phyloP scores from a whole-genome alignment of 2,797 vertebrate species.

The Streptopelia turtur region DNA sequence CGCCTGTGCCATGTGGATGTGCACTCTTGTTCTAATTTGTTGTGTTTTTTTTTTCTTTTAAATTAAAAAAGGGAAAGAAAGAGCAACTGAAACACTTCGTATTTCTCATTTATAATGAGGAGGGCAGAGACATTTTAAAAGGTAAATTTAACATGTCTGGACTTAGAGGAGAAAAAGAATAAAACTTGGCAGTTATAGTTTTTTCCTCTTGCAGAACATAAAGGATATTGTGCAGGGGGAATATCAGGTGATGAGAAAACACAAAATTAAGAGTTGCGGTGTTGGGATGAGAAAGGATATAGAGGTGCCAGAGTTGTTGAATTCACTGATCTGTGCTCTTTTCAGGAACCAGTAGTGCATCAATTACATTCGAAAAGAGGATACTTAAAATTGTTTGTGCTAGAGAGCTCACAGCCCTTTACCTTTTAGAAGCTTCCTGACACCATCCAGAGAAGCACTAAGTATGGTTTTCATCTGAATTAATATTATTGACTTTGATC shows the following conservation, averaged over 20 bases:
- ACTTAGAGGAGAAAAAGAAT: not conserved
- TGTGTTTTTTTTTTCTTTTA: not conserved
- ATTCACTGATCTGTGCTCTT: not conserved
- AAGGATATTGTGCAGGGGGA: not conserved
- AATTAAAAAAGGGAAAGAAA: not conserved
- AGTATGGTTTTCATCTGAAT: not conserved
- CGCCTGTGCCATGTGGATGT: not conserved
- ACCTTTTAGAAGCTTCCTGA: not conserved
- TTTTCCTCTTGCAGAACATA: not conserved
- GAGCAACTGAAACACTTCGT: not conserved
- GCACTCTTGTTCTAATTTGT: not conserved
- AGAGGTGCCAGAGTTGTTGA: not conserved
- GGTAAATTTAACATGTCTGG: not conserved
- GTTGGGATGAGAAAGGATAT: not conserved
- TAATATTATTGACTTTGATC: not conserved
- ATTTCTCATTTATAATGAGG: conserved; percentile 6
- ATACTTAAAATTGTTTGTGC: not conserved
- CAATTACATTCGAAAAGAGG: not conserved
- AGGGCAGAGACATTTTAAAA: not conserved
- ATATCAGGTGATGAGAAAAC: not conserved
- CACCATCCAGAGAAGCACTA: not conserved
- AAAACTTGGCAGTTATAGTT: not conserved
- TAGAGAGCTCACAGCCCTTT: not conserved
- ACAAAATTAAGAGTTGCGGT: not conserved
- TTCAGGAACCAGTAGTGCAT: not conserved